Conservation (phyloP, 2,888 invertebrate species). For the Cyaniris semiargus region DNA sequence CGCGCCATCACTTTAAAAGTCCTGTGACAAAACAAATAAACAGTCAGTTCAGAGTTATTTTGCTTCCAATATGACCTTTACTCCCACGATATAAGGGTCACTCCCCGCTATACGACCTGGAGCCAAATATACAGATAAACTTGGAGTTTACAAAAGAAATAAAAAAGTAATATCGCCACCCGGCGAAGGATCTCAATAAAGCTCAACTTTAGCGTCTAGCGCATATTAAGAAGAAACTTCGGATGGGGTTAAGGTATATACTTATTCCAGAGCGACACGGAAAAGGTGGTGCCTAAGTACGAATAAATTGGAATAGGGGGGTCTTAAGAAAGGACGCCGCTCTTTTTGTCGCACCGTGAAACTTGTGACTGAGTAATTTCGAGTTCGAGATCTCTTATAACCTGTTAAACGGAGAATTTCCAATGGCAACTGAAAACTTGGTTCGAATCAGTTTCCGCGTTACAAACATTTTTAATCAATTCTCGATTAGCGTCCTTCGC, state of each 20-base stretch:
- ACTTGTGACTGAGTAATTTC: slow-evolving; percentile 41
- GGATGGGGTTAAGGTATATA: slow-evolving; percentile 70
- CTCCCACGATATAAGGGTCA: neutral
- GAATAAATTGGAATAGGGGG: slow-evolving; percentile 60
- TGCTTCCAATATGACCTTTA: neutral
- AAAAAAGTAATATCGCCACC: slow-evolving; percentile 54
- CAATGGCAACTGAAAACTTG: slow-evolving; percentile 55
- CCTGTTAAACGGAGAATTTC: slow-evolving; percentile 48
- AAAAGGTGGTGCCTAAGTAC: slow-evolving; percentile 66
- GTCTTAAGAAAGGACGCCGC: slow-evolving; percentile 41
- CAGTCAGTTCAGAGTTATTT: neutral
- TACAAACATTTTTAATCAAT: slow-evolving; percentile 40
- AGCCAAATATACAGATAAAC: slow-evolving; percentile 9
- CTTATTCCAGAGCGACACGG: slow-evolving; percentile 63
- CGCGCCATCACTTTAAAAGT: neutral
- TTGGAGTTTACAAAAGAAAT: slow-evolving; percentile 48
- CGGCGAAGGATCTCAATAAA: slow-evolving; percentile 45
- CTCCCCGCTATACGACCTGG: neutral
- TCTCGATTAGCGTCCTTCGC: neutral
- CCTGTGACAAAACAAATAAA: neutral
- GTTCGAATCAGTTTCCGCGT: slow-evolving; percentile 9
- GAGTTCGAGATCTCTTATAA: slow-evolving; percentile 35
- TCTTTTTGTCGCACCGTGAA: slow-evolving; percentile 43
- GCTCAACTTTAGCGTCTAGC: slow-evolving; percentile 46
- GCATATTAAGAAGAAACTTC: slow-evolving; percentile 67